A percentile compares a stretch with the other conserved stretches of the same genome.
phyloP scores from a whole-genome alignment of 2,113 vertebrate genomes.

The Engraulis encrasicolus region DNA sequence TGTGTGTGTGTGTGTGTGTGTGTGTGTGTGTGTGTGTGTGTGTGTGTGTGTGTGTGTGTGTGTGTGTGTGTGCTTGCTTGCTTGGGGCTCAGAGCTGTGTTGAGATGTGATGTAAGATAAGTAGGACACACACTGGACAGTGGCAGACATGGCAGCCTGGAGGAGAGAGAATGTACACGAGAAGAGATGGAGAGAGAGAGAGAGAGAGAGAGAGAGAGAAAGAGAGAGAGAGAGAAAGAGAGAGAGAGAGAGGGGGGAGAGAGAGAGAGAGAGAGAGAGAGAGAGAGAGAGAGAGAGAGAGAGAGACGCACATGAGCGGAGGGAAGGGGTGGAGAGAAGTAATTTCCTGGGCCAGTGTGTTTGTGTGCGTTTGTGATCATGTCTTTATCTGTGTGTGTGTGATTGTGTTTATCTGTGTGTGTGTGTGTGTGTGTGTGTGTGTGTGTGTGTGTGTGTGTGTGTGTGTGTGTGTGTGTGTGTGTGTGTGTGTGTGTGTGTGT shows the following conservation, averaged over 20 bases:
- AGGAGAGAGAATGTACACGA: neutral
- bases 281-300: neutral
- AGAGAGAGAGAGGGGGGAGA: neutral
- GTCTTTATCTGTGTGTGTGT: too few species aligned
- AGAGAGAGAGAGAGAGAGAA: neutral
- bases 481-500: too few species aligned
- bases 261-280: neutral
- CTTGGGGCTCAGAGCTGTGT: neutral
- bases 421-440: too few species aligned
- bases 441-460: too few species aligned
- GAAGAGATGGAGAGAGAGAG: neutral
- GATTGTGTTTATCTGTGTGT: too few species aligned
- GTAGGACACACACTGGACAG: neutral
- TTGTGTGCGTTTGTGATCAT: too few species aligned
- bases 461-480: too few species aligned
- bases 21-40: neutral
- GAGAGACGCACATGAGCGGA: too few species aligned
- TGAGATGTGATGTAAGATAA: constrained; percentile 5
- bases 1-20: neutral
- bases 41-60: neutral
- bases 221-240: neutral
- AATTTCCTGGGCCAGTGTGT: neutral
- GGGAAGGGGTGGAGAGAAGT: neutral
- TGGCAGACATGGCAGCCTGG: neutral
- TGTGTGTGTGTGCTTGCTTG: neutral